Evolutionary conservation across 2,113 vertebrate genomes (phyloP).

Genomic region (Phylloscopus trochilus): DNA sequence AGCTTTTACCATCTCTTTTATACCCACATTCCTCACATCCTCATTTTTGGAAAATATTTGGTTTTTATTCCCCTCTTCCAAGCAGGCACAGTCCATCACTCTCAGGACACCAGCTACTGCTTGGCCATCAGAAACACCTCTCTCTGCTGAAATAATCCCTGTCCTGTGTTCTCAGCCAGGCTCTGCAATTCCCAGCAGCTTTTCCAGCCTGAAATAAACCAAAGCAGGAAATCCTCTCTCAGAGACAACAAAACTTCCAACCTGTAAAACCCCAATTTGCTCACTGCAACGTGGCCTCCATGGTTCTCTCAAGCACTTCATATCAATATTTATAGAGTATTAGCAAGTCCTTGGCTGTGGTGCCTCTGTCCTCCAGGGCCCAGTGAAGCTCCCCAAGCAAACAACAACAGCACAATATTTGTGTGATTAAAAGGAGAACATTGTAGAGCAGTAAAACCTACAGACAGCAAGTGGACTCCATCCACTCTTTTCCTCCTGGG

Average conservation of each 20-base stretch:
- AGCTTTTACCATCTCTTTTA: background rate
- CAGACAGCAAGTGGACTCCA: background rate
- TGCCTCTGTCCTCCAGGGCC: background rate
- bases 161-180: background rate
- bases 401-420: background rate
- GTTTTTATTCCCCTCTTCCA: background rate
- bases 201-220: background rate
- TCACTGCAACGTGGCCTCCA: accelerated
- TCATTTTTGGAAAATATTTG: background rate
- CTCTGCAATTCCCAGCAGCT: background rate
- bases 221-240: background rate
- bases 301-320: background rate
- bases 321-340: background rate
- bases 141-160: background rate
- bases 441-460: background rate
- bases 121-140: background rate
- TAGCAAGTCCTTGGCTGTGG: background rate
- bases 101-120: background rate
- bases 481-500: background rate
- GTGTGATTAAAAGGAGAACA: background rate
- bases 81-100: background rate
- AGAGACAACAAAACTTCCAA: background rate
- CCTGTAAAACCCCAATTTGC: accelerated
- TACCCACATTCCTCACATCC: background rate
- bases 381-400: background rate